Evolutionary conservation across 2,113 vertebrate genomes (phyloP).

Genomic region (Pleuronectes platessa): DNA sequence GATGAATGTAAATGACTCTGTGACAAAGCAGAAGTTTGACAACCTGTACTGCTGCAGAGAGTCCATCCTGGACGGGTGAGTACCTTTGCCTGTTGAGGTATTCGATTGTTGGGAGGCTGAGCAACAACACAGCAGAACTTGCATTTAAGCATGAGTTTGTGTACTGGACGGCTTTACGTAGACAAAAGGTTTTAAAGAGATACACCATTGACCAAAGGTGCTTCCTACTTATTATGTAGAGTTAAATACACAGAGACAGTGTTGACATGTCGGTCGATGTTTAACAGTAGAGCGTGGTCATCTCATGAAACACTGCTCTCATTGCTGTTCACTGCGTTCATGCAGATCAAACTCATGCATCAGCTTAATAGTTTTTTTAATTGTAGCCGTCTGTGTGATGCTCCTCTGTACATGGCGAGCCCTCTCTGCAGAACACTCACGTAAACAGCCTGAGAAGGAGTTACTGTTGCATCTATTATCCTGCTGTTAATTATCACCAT

Average conservation of each 20-base stretch:
- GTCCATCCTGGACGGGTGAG: slow-evolving; percentile 96
- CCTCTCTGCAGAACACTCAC: neutral
- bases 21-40: slow-evolving; percentile 99
- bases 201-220: neutral
- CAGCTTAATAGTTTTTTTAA: neutral
- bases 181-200: too few relatives aligned
- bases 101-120: slow-evolving; percentile 1
- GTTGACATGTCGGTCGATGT: neutral
- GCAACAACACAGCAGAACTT: neutral
- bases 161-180: slow-evolving; percentile 8
- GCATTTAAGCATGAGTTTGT: slow-evolving; percentile 12
- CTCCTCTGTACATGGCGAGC: neutral
- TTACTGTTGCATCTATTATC: slow-evolving; percentile 12
- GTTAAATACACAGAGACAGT: neutral
- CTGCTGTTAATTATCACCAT: slow-evolving; percentile 34
- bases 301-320: too few relatives aligned
- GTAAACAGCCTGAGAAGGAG: slow-evolving; percentile 3
- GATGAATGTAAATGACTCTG: slow-evolving; percentile 98
- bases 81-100: neutral
- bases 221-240: neutral
- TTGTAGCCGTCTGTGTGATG: neutral
- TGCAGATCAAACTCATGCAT: neutral
- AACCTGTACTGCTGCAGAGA: slow-evolving; percentile 99
- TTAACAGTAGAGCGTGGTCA: neutral
- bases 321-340: neutral